These are phyloP conservation scores for Pseudolycoriella hygida DNA, from an alignment of 2,888 invertebrate genomes.

Conservation along the genomic window DNA sequence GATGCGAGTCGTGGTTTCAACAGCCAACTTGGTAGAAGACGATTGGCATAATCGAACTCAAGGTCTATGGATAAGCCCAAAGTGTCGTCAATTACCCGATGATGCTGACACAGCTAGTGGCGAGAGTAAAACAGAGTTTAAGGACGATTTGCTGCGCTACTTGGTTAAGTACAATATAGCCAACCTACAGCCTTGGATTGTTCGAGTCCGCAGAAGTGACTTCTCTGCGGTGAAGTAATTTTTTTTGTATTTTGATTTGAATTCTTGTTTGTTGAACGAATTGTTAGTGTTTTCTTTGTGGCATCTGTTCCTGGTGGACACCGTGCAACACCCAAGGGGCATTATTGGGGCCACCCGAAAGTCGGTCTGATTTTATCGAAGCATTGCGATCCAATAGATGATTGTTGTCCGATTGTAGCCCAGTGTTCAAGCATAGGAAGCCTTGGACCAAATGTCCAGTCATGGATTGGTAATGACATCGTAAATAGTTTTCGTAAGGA, in stretches of 20 bases:
- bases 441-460: constrained; percentile 46
- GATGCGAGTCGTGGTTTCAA: constrained; percentile 70
- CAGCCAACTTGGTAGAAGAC: constrained; percentile 76
- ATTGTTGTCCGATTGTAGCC: constrained; percentile 54
- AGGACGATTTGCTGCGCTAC: constrained; percentile 57
- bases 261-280: constrained; percentile 3
- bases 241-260: constrained; percentile 1
- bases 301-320: constrained; percentile 70
- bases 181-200: constrained; percentile 52
- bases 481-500: constrained; percentile 40
- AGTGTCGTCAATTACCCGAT: constrained; percentile 44
- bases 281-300: constrained; percentile 61
- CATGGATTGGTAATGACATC: constrained; percentile 67
- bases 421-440: constrained; percentile 88
- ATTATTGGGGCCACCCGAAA: constrained; percentile 35
- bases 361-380: constrained; percentile 44
- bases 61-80: constrained; percentile 84
- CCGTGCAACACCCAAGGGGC: constrained; percentile 28
- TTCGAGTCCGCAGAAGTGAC: constrained; percentile 57
- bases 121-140: constrained; percentile 73
- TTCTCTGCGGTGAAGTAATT: constrained; percentile 63
- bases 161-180: constrained; percentile 53
- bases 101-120: constrained; percentile 37
- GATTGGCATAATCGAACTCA: constrained; percentile 94
- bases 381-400: constrained; percentile 37